Conservation (phyloP, 2,888 invertebrate genomes). For the Tipula vernalis region DNA sequence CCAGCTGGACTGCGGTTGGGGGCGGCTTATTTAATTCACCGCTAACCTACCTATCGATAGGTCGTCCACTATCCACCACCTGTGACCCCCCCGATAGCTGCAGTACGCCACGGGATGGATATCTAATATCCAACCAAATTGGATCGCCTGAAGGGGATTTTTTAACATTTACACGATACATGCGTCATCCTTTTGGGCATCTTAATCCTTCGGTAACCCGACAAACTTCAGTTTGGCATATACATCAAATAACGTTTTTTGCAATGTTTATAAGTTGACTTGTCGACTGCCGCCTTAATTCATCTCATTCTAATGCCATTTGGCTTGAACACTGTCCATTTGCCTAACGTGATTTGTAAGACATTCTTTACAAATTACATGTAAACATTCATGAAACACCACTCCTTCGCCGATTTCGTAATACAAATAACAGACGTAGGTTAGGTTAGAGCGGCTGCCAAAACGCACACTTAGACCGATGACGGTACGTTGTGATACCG, state of each 20-base stretch:
- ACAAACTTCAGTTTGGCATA: conserved; percentile 87
- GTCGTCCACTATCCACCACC: too few relatives aligned
- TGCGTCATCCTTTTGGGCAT: conserved; percentile 12
- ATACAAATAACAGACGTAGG: not conserved
- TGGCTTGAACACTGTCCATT: not conserved
- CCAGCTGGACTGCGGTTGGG: too few relatives aligned
- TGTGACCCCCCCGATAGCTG: too few relatives aligned
- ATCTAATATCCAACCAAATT: too few relatives aligned
- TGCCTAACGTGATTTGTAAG: not conserved
- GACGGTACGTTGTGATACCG: too few relatives aligned
- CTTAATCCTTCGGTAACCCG: conserved; percentile 65
- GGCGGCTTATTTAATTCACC: too few relatives aligned
- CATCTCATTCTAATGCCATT: conserved; percentile 11
- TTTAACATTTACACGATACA: conserved; percentile 12
- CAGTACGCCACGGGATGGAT: too few relatives aligned
- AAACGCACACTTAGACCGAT: too few relatives aligned
- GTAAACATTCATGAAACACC: conserved; percentile 6
- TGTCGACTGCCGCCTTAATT: not conserved
- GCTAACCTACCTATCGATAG: too few relatives aligned
- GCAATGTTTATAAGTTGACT: not conserved
- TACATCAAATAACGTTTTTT: conserved; percentile 44
- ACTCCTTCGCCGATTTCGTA: not conserved
- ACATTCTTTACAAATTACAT: conserved; percentile 10
- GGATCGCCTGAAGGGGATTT: too few relatives aligned
- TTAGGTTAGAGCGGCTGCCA: too few relatives aligned